Evolutionary conservation across 2,797 vertebrate species (phyloP).

Genomic region (Microhierax caerulescens): DNA sequence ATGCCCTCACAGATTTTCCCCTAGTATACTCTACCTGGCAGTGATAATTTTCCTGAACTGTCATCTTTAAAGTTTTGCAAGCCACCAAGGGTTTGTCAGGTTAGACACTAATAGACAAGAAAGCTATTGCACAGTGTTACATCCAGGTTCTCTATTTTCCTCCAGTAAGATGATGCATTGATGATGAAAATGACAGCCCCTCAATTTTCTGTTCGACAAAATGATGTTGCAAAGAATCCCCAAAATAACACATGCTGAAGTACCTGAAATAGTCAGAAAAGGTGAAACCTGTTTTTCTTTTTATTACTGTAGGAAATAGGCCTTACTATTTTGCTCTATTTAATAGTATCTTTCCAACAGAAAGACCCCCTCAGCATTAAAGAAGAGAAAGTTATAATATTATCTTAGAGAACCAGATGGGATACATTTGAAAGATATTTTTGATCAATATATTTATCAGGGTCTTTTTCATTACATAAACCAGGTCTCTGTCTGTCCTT

Average conservation of each 20-base stretch:
- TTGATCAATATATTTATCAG: background rate
- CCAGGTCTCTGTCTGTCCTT: background rate
- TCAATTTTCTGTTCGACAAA: background rate
- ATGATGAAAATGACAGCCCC: background rate
- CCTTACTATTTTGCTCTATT: background rate
- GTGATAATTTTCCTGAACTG: background rate
- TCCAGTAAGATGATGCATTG: background rate
- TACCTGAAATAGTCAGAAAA: background rate
- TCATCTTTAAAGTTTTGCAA: background rate
- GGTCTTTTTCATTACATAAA: slow-evolving; percentile 5
- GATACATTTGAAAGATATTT: background rate
- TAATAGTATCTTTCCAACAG: background rate
- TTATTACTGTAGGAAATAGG: background rate
- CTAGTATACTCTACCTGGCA: background rate
- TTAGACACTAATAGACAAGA: background rate
- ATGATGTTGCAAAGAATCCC: background rate
- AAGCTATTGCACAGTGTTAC: background rate
- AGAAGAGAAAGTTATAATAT: background rate
- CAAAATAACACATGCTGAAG: background rate
- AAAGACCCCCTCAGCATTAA: background rate
- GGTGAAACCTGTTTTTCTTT: background rate
- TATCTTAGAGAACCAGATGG: slow-evolving; percentile 20
- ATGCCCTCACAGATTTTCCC: background rate
- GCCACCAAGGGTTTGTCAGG: background rate
- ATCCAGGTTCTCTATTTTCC: background rate